Conservation (phyloP, 2,888 invertebrate genomes). For the Embidobia sp. region DNA sequence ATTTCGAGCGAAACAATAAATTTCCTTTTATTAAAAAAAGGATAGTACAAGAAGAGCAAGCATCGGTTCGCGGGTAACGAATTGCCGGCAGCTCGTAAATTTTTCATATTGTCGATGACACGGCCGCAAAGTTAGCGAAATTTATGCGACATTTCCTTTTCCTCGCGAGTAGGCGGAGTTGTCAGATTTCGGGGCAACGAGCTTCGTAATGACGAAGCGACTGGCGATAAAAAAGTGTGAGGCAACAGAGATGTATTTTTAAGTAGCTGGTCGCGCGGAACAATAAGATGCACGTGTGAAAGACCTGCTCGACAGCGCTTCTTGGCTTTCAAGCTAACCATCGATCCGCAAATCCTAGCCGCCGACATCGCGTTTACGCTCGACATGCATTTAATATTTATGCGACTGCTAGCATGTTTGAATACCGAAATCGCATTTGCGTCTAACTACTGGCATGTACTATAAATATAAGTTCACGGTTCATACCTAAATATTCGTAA, state of each 20-base stretch:
- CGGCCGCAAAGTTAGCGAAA: conserved; percentile 39
- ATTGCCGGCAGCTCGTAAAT: conserved; percentile 24
- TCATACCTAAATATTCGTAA: too few relatives aligned
- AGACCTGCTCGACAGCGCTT: conserved; percentile 36
- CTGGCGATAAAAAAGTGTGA: conserved; percentile 26
- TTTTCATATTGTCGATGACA: conserved; percentile 52
- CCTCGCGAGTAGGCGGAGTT: too few relatives aligned
- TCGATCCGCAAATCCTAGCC: conserved; percentile 55
- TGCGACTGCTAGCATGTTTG: conserved; percentile 60
- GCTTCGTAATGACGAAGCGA: conserved; percentile 10
- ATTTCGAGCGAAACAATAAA: conserved; percentile 25
- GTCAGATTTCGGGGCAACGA: conserved; percentile 47
- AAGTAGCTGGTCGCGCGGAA: conserved; percentile 59
- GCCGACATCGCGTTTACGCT: conserved; percentile 30
- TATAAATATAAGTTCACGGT: conserved; percentile 48
- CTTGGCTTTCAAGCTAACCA: conserved; percentile 51
- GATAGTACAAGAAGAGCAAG: conserved; percentile 5
- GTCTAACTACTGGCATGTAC: conserved; percentile 36
- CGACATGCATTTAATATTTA: conserved; percentile 72
- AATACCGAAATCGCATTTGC: conserved; percentile 50
- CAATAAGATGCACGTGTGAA: conserved; percentile 60
- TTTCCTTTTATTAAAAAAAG: conserved; percentile 36
- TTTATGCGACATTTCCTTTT: conserved; percentile 58
- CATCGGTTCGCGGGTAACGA: neutral
- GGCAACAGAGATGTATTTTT: conserved; percentile 63